Evolutionary conservation across 2,797 vertebrate species (phyloP).

Genomic region (Pseudochirops corinnae): DNA sequence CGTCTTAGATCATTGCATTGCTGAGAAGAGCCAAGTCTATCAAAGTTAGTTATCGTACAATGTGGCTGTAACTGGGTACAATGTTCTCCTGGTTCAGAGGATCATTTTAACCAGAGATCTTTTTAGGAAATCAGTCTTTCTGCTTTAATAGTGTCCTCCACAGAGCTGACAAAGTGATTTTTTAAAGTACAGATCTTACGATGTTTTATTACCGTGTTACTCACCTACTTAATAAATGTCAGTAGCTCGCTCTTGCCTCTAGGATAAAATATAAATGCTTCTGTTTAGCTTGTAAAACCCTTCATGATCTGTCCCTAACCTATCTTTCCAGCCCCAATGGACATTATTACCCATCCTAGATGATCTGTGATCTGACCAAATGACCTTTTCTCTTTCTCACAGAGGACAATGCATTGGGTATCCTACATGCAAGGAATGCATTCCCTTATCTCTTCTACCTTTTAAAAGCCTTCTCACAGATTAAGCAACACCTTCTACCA

Average conservation of each 20-base stretch:
- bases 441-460: not conserved
- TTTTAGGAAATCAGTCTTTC: not conserved
- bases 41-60: no score
- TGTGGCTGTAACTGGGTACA: no score
- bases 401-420: not conserved
- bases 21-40: no score
- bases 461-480: not conserved
- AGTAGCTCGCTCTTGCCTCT: not conserved
- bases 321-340: not conserved
- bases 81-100: not conserved
- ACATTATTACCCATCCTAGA: not conserved
- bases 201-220: not conserved
- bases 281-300: not conserved
- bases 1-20: no score
- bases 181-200: not conserved
- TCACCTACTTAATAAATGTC: not conserved
- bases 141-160: not conserved
- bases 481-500: not conserved
- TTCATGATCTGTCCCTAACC: not conserved
- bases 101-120: not conserved
- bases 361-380: not conserved
- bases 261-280: not conserved
- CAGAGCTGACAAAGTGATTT: not conserved
- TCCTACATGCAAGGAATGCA: not conserved
- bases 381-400: not conserved